A percentile compares a stretch with the other conserved stretches of the same genome.
Conservation (phyloP, 2,113 vertebrate species). For the Thunnus maccoyii region DNA sequence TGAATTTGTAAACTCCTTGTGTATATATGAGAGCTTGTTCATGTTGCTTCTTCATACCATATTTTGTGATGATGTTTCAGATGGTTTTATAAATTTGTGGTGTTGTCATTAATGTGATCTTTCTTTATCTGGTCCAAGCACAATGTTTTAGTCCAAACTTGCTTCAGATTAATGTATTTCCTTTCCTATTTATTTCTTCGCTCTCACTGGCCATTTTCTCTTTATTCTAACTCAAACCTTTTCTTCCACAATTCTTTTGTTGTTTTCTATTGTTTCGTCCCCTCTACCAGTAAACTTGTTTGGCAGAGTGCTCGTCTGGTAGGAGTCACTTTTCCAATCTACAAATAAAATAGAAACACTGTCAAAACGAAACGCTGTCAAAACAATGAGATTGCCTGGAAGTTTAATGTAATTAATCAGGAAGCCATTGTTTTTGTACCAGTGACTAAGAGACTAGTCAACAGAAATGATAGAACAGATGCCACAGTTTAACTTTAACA, state of each 20-base stretch:
- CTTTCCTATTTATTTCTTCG: too few species aligned
- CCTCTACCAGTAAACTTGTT: too few species aligned
- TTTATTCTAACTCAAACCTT: too few species aligned
- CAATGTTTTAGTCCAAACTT: not conserved
- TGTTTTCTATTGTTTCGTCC: too few species aligned
- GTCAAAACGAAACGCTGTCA: too few species aligned
- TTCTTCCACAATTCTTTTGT: too few species aligned
- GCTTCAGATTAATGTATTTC: too few species aligned
- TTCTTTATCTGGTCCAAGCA: not conserved
- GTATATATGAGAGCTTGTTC: not conserved
- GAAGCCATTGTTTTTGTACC: not conserved
- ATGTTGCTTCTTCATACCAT: not conserved
- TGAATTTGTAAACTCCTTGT: not conserved
- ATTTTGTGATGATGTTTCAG: not conserved
- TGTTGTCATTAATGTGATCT: too few species aligned
- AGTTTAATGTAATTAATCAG: not conserved
- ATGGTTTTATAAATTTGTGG: not conserved
- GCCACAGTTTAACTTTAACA: conserved; percentile 41
- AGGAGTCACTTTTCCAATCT: not conserved
- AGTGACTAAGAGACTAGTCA: conserved; percentile 13
- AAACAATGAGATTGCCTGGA: not conserved
- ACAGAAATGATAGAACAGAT: conserved; percentile 7
- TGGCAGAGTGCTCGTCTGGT: not conserved
- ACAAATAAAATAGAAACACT: too few species aligned
- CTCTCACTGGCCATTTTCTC: too few species aligned